Evolutionary conservation across 2,888 invertebrate species (phyloP).

Genomic region (Eledona agricola): DNA sequence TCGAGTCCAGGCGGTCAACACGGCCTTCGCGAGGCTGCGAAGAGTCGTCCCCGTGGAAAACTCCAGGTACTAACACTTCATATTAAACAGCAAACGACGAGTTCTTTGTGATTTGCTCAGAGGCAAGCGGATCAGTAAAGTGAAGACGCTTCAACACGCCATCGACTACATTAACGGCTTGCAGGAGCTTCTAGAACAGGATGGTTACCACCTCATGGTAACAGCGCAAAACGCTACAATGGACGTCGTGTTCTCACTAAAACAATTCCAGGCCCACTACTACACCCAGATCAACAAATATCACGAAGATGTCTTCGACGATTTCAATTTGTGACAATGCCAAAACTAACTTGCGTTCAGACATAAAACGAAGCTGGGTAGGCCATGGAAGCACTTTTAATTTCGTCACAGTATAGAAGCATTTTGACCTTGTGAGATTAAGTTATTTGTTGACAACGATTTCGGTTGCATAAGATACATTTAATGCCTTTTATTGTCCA

Average conservation of each 20-base stretch:
- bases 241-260: not conserved
- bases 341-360: too few relatives aligned
- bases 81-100: not conserved
- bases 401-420: too few relatives aligned
- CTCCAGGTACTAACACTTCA: slow-evolving; percentile 53
- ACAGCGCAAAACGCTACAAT: slow-evolving; percentile 4
- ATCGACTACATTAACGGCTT: slow-evolving; percentile 70
- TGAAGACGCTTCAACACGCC: slow-evolving; percentile 70
- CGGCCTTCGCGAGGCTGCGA: slow-evolving; percentile 68
- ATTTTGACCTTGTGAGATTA: too few relatives aligned
- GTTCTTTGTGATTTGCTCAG: slow-evolving; percentile 52
- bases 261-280: slow-evolving; percentile 29
- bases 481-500: too few relatives aligned
- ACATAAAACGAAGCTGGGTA: too few relatives aligned
- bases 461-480: too few relatives aligned
- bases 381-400: too few relatives aligned
- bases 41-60: slow-evolving; percentile 69
- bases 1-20: slow-evolving; percentile 72
- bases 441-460: too few relatives aligned
- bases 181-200: slow-evolving; percentile 59
- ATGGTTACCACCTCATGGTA: slow-evolving; percentile 35
- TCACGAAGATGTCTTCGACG: slow-evolving; percentile 36
- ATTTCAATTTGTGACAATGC: slow-evolving; percentile 37
- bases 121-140: slow-evolving; percentile 70
- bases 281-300: slow-evolving; percentile 30